phyloP scores from a whole-genome alignment of 2,888 invertebrate species.

The Drosophila cyrtoloma region DNA sequence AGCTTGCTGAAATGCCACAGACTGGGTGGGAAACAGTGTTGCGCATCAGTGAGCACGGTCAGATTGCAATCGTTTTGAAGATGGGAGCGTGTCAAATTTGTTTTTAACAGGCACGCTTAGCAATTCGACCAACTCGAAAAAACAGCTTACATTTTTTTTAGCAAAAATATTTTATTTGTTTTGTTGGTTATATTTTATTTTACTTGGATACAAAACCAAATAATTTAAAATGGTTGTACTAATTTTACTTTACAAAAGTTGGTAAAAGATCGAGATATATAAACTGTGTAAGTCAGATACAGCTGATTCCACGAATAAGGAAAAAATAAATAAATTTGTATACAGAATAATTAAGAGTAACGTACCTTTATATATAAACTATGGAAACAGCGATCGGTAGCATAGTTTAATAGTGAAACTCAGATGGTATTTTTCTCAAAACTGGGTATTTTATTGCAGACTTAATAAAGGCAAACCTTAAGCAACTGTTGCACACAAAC shows the following conservation, averaged over 20 bases:
- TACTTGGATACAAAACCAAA: not conserved
- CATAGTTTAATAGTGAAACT: not conserved
- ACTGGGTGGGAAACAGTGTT: slow-evolving; percentile 29
- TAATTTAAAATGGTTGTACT: not conserved
- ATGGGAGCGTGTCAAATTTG: not conserved
- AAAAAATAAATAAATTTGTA: not conserved
- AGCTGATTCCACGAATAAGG: not conserved
- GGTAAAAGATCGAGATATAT: not conserved
- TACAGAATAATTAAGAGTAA: not conserved
- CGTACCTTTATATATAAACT: not conserved
- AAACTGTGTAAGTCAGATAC: not conserved
- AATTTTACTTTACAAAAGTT: not conserved
- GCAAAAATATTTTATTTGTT: not conserved
- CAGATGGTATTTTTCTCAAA: not conserved
- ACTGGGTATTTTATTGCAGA: not conserved
- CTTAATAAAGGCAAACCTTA: not conserved
- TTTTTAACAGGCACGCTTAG: not conserved
- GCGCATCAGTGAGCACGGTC: slow-evolving; percentile 40
- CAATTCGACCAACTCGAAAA: not conserved
- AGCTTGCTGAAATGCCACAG: not conserved
- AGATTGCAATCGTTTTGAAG: slow-evolving; percentile 18
- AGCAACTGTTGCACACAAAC: not conserved
- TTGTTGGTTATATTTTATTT: not conserved
- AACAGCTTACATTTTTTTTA: not conserved
- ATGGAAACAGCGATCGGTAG: not conserved